Evolutionary conservation across 2,888 invertebrate genomes (phyloP), one percentile per base, ranked within the genome.

Genomic region (Globia sparganii): DNA sequence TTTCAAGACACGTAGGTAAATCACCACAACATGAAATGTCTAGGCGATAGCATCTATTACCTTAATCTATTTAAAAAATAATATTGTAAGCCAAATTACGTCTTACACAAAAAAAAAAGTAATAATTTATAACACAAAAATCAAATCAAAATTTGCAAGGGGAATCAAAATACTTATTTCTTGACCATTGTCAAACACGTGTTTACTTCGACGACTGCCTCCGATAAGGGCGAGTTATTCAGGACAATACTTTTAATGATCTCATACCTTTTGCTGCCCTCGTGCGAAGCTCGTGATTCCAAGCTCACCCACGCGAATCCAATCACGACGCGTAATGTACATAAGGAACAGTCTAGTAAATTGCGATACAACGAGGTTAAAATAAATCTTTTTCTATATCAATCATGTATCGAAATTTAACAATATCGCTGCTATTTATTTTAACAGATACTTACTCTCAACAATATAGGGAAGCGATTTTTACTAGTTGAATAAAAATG

Each of bases 241-340:
- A 72, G 40, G 43, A 59, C 68, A 75, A 78, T 77, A 78, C 59
- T 81, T 86, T 87, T 81, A 86, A 83, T 76, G 85, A 87, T 75
- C 72, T 77, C 64, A 65, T 62, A 72, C 72, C 72, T 77, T 77
- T 75, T 64, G 34, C 61, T 69, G 43, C 70, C 43, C 25, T 59
- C 64, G 79, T 69, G 46, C 69, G 28, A 66, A 37, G 34, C 65
- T 53, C 64, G 77, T 76, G 75, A 81, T 69, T 73, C 56, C 49
- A 76, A 68, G 62, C 53, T 73, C 75, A 70, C 84, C 72, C 78
- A 78, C 71, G 64, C 69, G 43, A 40, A 72, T 72, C 61, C 62
- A 84, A 86, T 84, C 67, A 77, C 71, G 67, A n/a, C 40, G 25
- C 21, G 53, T 77, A 76, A 77, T 71, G 21, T 67, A 75, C n/a